A percentile compares a stretch with the other conserved stretches of the same genome.
These are phyloP conservation scores for Ciconia maguari DNA, from an alignment of 2,113 vertebrate genomes.

Conservation along the genomic window DNA sequence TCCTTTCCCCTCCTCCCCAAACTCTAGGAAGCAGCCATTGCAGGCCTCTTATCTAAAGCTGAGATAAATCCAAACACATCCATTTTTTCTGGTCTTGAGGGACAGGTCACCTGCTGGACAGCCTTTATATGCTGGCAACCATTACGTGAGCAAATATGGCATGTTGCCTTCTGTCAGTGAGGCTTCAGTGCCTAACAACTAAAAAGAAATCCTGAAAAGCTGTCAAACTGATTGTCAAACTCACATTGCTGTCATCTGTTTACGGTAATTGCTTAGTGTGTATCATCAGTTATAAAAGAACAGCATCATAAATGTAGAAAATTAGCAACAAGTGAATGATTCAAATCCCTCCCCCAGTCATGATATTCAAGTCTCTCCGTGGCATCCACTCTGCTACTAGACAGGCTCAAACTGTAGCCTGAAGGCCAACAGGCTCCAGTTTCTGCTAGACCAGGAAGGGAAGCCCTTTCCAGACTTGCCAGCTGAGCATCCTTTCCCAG, in stretches of 20 bases:
- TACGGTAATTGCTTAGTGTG: neutral
- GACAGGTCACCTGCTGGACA: neutral
- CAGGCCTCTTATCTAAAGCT: neutral
- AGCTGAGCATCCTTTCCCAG: neutral
- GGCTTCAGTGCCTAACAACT: neutral
- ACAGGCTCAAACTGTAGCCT: neutral
- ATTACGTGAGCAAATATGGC: neutral
- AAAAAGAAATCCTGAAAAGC: neutral
- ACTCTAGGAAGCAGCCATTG: neutral
- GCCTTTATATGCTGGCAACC: neutral
- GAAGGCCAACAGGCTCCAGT: neutral
- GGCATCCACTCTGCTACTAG: neutral
- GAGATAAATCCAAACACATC: neutral
- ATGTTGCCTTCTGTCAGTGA: neutral
- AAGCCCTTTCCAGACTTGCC: neutral
- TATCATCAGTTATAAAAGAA: neutral
- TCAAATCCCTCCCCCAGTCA: neutral
- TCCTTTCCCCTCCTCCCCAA: neutral
- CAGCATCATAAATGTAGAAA: neutral
- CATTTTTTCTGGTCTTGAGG: neutral
- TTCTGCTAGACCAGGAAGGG: neutral
- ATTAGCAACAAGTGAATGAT: neutral
- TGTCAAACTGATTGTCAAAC: neutral
- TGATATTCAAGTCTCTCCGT: neutral
- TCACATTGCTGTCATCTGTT: neutral